Base-by-base conservation (phyloP, 2,797 vertebrate species). In the Gephyroberyx darwinii region DNA sequence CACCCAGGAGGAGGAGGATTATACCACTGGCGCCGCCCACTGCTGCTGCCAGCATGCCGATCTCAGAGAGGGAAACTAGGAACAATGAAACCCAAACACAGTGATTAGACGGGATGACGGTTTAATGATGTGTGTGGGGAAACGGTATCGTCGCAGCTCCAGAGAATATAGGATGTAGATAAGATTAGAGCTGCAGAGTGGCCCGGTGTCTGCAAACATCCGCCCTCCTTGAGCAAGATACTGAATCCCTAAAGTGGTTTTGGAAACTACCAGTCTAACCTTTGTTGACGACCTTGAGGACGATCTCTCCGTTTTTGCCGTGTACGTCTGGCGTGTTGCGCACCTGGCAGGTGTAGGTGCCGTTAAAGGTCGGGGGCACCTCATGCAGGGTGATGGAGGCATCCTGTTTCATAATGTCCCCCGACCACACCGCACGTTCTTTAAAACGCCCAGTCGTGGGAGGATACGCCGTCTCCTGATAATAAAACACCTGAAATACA, bases 261-360 rank as follows among this genome's bases (percentile, higher is more conserved):
- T 53, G 51, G 51, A 26, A 26, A 70, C 6, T 6, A 20, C 37
- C 35, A 3, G 20, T 54, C 90, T 89, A 19, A 95, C 94, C 91
- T 91, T 90, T 90, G 59, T 78, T 47, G 59, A 98, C 95, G 0
- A 99, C 95, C 17, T 74, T 91, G 37, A 99, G 90, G 1, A 63
- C 20, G 80, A 95, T 92, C 82, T 97, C 93, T 16, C 95, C 94
- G 0, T 91, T 85, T 0, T 67, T 78, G 63, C 96, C 96, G 0
- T 95, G 94, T 0, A 96, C 92, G 2, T 99, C 97, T 73, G 5
- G 97, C 82, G 0, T 92, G 89, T 99, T 99, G 81, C 84, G 93
- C 86, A 99, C 96, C 55, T 95, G 94, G 81, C 97, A 98, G 77
- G 84, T 93, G 87, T 93, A 98, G 0, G 96, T 99, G 5, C 97